phyloP scores from a whole-genome alignment of 2,113 vertebrate genomes.

The Zeus faber region DNA sequence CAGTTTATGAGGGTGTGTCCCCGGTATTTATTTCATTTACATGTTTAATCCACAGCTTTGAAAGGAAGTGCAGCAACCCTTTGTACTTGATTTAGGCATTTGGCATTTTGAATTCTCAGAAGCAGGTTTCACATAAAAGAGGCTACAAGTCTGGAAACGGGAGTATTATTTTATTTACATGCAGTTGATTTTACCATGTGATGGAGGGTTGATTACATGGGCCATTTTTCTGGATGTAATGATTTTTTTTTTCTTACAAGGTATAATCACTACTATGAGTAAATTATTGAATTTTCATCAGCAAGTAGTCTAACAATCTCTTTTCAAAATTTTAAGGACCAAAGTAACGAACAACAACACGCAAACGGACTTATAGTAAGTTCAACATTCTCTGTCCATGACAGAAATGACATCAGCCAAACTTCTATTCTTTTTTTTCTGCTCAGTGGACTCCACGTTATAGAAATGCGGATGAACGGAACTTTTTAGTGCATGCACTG shows the following conservation, averaged over 20 bases:
- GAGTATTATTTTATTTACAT: not conserved
- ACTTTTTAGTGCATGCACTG: slow-evolving; percentile 61
- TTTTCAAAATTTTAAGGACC: slow-evolving; percentile 93
- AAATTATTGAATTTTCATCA: slow-evolving; percentile 20
- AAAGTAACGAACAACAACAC: slow-evolving; percentile 99
- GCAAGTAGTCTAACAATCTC: slow-evolving; percentile 80
- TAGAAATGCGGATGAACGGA: slow-evolving; percentile 40
- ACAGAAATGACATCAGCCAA: slow-evolving; percentile 49
- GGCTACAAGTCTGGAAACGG: not conserved
- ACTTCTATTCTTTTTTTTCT: slow-evolving; percentile 57
- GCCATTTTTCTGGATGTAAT: not conserved
- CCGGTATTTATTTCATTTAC: slow-evolving; percentile 61
- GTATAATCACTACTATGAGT: slow-evolving; percentile 4
- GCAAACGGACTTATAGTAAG: slow-evolving; percentile 99
- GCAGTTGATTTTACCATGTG: slow-evolving; percentile 45
- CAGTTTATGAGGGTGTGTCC: slow-evolving; percentile 44
- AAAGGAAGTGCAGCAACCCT: slow-evolving; percentile 39
- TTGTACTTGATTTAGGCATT: slow-evolving; percentile 22
- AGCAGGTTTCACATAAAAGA: not conserved
- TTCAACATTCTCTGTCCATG: slow-evolving; percentile 79
- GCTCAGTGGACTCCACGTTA: slow-evolving; percentile 46
- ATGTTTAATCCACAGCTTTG: slow-evolving; percentile 35
- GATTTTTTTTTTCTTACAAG: slow-evolving; percentile 22
- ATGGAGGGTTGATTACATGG: slow-evolving; percentile 53
- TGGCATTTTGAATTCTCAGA: not conserved